A percentile compares a stretch with the other conserved stretches of the same genome.
Conservation (phyloP, 2,888 invertebrate species). For the Auanema sp. region DNA sequence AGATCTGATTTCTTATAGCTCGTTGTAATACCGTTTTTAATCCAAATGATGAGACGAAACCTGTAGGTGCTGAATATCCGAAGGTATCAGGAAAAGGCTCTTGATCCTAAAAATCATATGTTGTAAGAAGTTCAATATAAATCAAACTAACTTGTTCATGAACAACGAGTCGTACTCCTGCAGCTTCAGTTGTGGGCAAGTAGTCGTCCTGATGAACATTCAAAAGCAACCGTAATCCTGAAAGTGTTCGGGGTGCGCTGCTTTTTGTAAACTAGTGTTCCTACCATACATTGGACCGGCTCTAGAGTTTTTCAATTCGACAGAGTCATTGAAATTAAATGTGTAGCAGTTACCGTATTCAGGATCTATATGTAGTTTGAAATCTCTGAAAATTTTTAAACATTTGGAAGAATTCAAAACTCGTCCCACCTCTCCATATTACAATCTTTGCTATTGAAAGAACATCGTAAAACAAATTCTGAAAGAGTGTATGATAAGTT, state of each 20-base stretch:
- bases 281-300: slow-evolving; percentile 58
- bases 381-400: slow-evolving; percentile 51
- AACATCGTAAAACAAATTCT: slow-evolving; percentile 63
- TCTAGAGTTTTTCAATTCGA: slow-evolving; percentile 55
- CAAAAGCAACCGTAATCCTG: slow-evolving; percentile 58
- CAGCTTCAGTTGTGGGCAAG: slow-evolving; percentile 63
- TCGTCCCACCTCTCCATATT: slow-evolving; percentile 40
- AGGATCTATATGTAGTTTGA: slow-evolving; percentile 63
- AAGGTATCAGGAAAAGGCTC: slow-evolving; percentile 64
- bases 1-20: not conserved
- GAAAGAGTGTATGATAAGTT: slow-evolving; percentile 57
- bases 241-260: not conserved
- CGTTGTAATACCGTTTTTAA: slow-evolving; percentile 57
- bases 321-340: slow-evolving; percentile 63
- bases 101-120: slow-evolving; percentile 44
- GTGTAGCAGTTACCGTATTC: slow-evolving; percentile 64
- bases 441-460: slow-evolving; percentile 63
- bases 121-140: slow-evolving; percentile 1
- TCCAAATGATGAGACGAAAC: slow-evolving; percentile 64
- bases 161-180: slow-evolving; percentile 56
- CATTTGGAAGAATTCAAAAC: not conserved
- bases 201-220: slow-evolving; percentile 64
- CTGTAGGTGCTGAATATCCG: slow-evolving; percentile 63
- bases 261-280: slow-evolving; percentile 14
- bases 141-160: slow-evolving; percentile 42